Conservation (phyloP, 2,113 vertebrate genomes). For the Colistium nudipinnis region DNA sequence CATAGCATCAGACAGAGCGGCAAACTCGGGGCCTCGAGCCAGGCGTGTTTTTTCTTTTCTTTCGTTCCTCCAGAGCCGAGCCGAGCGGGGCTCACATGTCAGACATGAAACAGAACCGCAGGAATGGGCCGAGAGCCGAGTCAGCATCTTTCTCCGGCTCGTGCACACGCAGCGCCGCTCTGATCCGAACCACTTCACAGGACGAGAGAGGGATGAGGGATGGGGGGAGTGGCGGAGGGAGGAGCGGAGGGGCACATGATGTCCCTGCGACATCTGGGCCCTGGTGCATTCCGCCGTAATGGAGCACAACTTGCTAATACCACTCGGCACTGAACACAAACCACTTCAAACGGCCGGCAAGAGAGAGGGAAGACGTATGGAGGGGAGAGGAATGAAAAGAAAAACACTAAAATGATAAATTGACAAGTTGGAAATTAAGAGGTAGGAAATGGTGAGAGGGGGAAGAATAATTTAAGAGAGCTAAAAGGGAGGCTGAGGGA, state of each 20-base stretch:
- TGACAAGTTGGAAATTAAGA: constrained; percentile 54
- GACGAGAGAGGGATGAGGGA: constrained; percentile 49
- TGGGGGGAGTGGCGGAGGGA: constrained; percentile 45
- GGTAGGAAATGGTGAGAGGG: constrained; percentile 53
- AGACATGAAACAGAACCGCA: constrained; percentile 81
- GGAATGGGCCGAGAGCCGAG: constrained; percentile 80
- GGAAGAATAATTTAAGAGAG: constrained; percentile 40
- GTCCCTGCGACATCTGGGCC: constrained; percentile 81
- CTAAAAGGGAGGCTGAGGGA: constrained; percentile 38
- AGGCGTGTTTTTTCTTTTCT: constrained; percentile 19
- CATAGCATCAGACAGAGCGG: constrained; percentile 25
- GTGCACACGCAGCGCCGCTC: constrained; percentile 65
- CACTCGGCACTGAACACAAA: constrained; percentile 48
- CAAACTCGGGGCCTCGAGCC: constrained; percentile 35
- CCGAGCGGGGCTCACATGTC: constrained; percentile 61
- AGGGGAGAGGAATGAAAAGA: constrained; percentile 52
- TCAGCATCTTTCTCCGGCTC: constrained; percentile 72
- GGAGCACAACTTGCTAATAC: constrained; percentile 71
- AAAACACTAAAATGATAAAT: constrained; percentile 64
- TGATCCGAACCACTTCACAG: constrained; percentile 82
- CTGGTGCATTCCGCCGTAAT: constrained; percentile 76
- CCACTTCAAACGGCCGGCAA: constrained; percentile 71
- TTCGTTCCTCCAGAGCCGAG: constrained; percentile 36
- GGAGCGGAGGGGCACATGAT: constrained; percentile 34
- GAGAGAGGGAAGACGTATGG: constrained; percentile 47